phyloP scores from a whole-genome alignment of 1,140 invertebrate genomes.

The Calliopsis andreniformis region DNA sequence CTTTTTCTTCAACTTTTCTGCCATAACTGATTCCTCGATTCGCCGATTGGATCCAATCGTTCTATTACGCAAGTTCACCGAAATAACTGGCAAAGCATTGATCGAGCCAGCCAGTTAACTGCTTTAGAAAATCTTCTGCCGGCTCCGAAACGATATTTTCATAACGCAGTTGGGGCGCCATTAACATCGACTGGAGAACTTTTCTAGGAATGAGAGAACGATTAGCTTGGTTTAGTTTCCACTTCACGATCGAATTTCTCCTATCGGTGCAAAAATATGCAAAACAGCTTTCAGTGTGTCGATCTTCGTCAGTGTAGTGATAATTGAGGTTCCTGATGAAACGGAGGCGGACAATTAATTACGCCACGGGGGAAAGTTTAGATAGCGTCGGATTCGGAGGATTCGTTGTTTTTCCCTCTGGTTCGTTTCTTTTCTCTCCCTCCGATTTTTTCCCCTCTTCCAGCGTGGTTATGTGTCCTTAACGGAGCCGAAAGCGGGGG shows the following conservation, averaged over 20 bases:
- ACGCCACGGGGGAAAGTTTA: constrained; percentile 7
- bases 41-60: neutral
- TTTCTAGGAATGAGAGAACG: neutral
- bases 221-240: neutral
- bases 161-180: neutral
- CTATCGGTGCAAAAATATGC: no score
- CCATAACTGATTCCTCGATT: neutral
- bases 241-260: neutral
- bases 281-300: no score
- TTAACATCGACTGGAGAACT: neutral
- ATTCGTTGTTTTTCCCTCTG: constrained; percentile 40
- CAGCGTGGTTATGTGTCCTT: constrained; percentile 50
- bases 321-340: neutral
- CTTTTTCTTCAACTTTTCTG: neutral
- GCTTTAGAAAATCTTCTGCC: neutral
- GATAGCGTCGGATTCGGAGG: constrained; percentile 4
- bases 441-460: neutral
- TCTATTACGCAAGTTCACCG: constrained; percentile 2
- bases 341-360: constrained; percentile 17
- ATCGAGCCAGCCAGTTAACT: neutral
- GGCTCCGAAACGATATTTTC: constrained; percentile 5
- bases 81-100: constrained; percentile 16
- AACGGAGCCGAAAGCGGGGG: constrained; percentile 51
- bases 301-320: no score
- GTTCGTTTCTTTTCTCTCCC: constrained; percentile 11